phyloP scores from a whole-genome alignment of 2,888 invertebrate species.

The Agrotis puta region DNA sequence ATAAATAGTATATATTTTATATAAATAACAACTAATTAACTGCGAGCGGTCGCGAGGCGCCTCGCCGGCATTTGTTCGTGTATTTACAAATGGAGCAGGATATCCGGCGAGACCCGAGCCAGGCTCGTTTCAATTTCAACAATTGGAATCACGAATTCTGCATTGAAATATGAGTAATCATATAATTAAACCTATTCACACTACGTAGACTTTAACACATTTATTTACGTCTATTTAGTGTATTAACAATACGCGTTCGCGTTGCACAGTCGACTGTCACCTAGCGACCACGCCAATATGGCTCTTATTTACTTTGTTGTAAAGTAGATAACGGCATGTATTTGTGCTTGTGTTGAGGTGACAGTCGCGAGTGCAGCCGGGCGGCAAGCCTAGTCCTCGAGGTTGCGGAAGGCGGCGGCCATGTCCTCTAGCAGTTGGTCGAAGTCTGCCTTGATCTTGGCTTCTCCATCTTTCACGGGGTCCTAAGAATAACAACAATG shows the following conservation, averaged over 20 bases:
- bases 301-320: constrained; percentile 6
- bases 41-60: constrained; percentile 45
- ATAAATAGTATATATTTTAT: constrained; percentile 81
- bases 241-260: constrained; percentile 66
- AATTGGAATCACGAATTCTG: constrained; percentile 75
- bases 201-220: constrained; percentile 75
- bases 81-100: constrained; percentile 70
- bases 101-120: constrained; percentile 26
- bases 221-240: constrained; percentile 73
- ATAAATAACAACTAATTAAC: constrained; percentile 79
- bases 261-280: constrained; percentile 34
- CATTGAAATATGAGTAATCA: constrained; percentile 75
- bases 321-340: constrained; percentile 35
- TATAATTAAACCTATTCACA: constrained; percentile 75
- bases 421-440: constrained; percentile 99
- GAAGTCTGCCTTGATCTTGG: constrained; percentile 98
- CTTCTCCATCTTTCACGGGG: constrained; percentile 99
- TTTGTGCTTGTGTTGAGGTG: constrained; percentile 40
- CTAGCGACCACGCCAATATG: constrained; percentile 43
- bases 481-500: constrained; percentile 91
- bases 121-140: constrained; percentile 64
- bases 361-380: neutral
- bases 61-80: constrained; percentile 52
- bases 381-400: constrained; percentile 95
- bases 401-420: constrained; percentile 99